Conservation (phyloP, 2,888 invertebrate species). For the Ichneumon xanthorius region DNA sequence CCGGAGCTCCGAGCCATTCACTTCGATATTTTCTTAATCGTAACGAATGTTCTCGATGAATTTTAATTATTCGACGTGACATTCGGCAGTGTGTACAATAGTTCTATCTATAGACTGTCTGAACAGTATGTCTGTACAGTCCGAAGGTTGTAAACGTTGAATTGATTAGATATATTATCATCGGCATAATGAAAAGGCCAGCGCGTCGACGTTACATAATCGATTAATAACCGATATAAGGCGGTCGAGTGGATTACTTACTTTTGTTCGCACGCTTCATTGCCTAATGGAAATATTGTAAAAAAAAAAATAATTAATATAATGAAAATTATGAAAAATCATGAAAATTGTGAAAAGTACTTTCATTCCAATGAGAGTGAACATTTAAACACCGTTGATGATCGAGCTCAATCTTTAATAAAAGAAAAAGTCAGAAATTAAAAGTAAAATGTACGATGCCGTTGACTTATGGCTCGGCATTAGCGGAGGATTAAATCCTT, state of each 20-base stretch:
- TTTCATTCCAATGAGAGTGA: background rate
- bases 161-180: constrained; percentile 10
- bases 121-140: background rate
- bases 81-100: background rate
- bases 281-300: background rate
- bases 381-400: background rate
- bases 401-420: background rate
- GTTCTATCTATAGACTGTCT: background rate
- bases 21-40: constrained; percentile 11
- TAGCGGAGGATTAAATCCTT: background rate
- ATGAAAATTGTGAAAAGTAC: background rate
- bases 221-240: background rate
- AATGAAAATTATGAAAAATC: background rate
- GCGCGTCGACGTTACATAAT: background rate
- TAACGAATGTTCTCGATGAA: constrained; percentile 1
- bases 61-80: constrained; percentile 14
- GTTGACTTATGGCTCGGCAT: background rate
- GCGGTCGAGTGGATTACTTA: background rate
- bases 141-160: background rate
- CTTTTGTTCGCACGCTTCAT: constrained; percentile 3
- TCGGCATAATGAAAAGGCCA: background rate
- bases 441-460: background rate
- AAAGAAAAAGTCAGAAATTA: background rate
- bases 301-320: too few relatives aligned
- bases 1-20: background rate